phyloP scores from a whole-genome alignment of 2,888 invertebrate genomes.

The Eupeodes latifasciatus region DNA sequence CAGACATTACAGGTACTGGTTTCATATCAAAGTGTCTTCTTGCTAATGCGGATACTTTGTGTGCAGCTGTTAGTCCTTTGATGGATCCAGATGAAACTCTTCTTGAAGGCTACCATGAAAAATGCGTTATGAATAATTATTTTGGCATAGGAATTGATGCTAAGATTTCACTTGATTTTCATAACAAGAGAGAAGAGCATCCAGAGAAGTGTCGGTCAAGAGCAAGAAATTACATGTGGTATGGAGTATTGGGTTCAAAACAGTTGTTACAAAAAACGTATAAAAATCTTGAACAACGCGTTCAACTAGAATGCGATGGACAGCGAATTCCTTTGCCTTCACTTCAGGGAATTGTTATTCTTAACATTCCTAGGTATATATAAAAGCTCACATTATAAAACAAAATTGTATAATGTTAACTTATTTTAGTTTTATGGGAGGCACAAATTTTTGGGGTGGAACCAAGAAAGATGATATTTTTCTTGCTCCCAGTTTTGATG shows the following conservation, averaged over 20 bases:
- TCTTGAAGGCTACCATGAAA: slow-evolving; percentile 95
- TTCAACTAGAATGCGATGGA: slow-evolving; percentile 98
- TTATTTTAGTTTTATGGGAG: slow-evolving; percentile 94
- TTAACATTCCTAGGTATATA: slow-evolving; percentile 93
- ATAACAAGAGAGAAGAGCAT: slow-evolving; percentile 98
- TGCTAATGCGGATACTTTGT: slow-evolving; percentile 97
- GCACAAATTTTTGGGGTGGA: slow-evolving; percentile 99
- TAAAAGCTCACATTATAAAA: neutral
- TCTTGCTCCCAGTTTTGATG: slow-evolving; percentile 97
- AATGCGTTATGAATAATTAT: slow-evolving; percentile 99
- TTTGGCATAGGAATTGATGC: slow-evolving; percentile 99
- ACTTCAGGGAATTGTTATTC: slow-evolving; percentile 97
- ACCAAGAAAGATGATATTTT: slow-evolving; percentile 96
- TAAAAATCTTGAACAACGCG: slow-evolving; percentile 97
- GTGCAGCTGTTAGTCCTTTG: slow-evolving; percentile 97
- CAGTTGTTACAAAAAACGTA: slow-evolving; percentile 95
- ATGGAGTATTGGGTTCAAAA: slow-evolving; percentile 90
- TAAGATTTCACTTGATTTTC: slow-evolving; percentile 98
- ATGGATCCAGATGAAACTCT: slow-evolving; percentile 96
- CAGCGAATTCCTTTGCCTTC: slow-evolving; percentile 97
- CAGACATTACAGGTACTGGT: slow-evolving; percentile 87
- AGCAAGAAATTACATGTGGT: slow-evolving; percentile 98
- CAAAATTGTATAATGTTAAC: neutral
- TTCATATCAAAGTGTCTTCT: slow-evolving; percentile 97
- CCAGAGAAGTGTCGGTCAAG: slow-evolving; percentile 97